Evolutionary conservation across 2,113 vertebrate species (phyloP).

Genomic region (Azemiops feae): DNA sequence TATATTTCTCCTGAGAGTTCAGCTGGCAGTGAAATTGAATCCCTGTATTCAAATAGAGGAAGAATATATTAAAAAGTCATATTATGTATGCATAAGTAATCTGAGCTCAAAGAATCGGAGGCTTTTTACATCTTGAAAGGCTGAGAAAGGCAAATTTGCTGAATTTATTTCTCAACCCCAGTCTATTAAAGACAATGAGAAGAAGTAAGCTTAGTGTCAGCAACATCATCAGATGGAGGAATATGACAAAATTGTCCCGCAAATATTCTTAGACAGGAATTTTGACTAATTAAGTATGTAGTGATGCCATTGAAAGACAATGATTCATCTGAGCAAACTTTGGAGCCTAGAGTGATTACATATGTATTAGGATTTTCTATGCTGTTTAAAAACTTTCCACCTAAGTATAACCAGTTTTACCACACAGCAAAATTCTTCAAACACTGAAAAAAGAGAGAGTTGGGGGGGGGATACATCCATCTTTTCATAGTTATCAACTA

Average conservation of each 20-base stretch:
- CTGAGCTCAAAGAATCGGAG: not conserved
- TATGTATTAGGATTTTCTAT: not conserved
- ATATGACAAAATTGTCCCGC: not conserved
- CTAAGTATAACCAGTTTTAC: not conserved
- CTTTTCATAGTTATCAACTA: not conserved
- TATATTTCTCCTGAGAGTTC: conserved; percentile 14
- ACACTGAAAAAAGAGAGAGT: not conserved
- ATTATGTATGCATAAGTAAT: conserved; percentile 13
- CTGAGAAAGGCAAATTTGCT: not conserved
- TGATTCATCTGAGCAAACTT: not conserved
- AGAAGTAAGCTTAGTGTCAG: not conserved
- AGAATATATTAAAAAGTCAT: conserved; percentile 14
- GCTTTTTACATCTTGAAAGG: not conserved
- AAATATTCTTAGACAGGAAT: not conserved
- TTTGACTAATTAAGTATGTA: not conserved
- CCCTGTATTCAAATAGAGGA: conserved; percentile 20
- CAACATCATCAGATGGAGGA: not conserved
- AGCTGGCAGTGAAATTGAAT: conserved; percentile 8
- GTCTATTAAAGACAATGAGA: conserved; percentile 1
- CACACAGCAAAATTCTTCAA: not conserved
- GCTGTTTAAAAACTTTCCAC: no score
- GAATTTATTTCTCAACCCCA: not conserved
- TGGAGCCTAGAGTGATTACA: not conserved
- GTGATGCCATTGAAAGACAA: not conserved
- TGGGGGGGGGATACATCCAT: not conserved